These are phyloP conservation scores for Pogonus chalceus DNA, from an alignment of 1,140 invertebrate species.

Conservation along the genomic window DNA sequence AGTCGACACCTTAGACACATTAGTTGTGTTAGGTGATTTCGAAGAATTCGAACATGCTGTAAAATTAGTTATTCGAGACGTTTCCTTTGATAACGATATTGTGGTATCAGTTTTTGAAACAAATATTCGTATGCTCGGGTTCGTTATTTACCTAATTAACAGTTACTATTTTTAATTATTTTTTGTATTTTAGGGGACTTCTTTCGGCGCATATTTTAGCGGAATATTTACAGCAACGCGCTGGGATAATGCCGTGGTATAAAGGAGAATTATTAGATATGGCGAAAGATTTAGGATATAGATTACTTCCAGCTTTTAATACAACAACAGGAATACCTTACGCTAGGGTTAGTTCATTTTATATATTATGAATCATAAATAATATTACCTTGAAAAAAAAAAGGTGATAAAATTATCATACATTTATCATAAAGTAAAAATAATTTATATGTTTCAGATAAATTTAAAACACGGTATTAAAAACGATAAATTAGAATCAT, in stretches of 20 bases:
- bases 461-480: constrained; percentile 85
- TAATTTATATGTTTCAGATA: too few relatives aligned
- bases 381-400: neutral
- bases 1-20: constrained; percentile 88
- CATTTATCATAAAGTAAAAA: too few relatives aligned
- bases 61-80: constrained; percentile 72
- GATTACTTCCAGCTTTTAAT: constrained; percentile 93
- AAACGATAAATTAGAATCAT: constrained; percentile 59
- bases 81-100: constrained; percentile 88
- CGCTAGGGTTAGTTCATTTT: constrained; percentile 63
- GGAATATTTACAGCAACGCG: constrained; percentile 65
- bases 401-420: too few relatives aligned
- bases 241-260: constrained; percentile 81
- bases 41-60: constrained; percentile 90
- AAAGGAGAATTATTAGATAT: constrained; percentile 77
- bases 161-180: neutral
- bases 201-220: constrained; percentile 89
- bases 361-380: constrained; percentile 11
- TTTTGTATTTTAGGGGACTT: constrained; percentile 56
- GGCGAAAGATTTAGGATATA: constrained; percentile 86
- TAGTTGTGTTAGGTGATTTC: constrained; percentile 85
- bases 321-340: constrained; percentile 96
- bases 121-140: constrained; percentile 94
- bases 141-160: constrained; percentile 33
- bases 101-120: constrained; percentile 98